phyloP scores from a whole-genome alignment of 2,113 vertebrate species.

The Montifringilla adamsi region DNA sequence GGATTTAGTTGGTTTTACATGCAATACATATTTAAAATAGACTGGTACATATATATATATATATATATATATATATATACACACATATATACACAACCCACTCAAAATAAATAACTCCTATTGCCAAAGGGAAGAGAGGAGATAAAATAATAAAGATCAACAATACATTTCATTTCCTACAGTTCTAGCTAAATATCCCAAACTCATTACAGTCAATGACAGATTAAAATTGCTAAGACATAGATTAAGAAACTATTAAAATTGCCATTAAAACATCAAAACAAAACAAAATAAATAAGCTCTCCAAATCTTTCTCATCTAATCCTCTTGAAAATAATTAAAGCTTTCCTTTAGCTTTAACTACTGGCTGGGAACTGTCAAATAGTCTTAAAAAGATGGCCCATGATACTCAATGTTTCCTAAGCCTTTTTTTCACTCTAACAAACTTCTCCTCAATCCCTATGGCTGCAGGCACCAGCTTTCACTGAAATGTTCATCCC shows the following conservation, averaged over 20 bases:
- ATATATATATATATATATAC: not conserved
- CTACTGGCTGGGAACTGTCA: constrained; percentile 18
- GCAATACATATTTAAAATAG: not conserved
- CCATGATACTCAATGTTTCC: not conserved
- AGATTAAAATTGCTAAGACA: constrained; percentile 32
- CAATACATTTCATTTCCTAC: not conserved
- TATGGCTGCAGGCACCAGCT: not conserved
- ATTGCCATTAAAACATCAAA: constrained; percentile 36
- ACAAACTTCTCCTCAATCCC: not conserved
- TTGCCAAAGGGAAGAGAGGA: not conserved
- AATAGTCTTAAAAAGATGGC: constrained; percentile 9
- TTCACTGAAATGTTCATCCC: not conserved
- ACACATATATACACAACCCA: not conserved
- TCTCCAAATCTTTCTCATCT: constrained; percentile 35
- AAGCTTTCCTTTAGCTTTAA: constrained; percentile 45
- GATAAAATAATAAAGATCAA: not conserved
- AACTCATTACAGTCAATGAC: constrained; percentile 1
- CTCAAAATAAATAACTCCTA: not conserved
- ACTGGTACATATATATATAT: not conserved
- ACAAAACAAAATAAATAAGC: constrained; percentile 47
- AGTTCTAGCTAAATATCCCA: not conserved
- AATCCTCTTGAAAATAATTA: constrained; percentile 52
- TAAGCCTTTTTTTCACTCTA: not conserved
- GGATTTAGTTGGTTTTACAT: not conserved
- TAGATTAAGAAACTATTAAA: constrained; percentile 50